Percentiles rank a stretch among this genome's conserved stretches.
Conservation (phyloP, 1,140 invertebrate genomes). For the Tetragnatha versicolor region DNA sequence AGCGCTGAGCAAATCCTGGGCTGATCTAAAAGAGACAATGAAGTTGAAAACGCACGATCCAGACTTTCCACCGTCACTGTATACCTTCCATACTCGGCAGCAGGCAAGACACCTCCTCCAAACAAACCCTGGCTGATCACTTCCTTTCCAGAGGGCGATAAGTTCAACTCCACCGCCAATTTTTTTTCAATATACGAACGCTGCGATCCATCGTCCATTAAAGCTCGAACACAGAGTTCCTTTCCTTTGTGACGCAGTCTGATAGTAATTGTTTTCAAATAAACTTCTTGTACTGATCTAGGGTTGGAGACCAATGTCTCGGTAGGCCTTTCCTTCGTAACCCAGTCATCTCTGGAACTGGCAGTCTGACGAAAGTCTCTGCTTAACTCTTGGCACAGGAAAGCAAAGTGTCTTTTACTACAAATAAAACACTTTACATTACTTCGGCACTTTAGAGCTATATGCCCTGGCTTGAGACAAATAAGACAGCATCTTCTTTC, state of each 20-base stretch:
- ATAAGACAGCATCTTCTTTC: not conserved
- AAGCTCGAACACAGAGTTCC: slow-evolving; percentile 12
- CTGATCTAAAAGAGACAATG: slow-evolving; percentile 17
- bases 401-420: not conserved
- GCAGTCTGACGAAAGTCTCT: not conserved
- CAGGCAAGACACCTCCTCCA: slow-evolving; percentile 1
- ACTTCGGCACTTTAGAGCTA: not conserved
- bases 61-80: slow-evolving; percentile 2
- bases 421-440: not conserved
- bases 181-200: slow-evolving; percentile 14
- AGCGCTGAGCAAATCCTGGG: slow-evolving; percentile 24
- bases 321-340: not conserved
- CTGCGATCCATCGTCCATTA: slow-evolving; percentile 31
- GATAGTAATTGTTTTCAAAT: slow-evolving; percentile 18
- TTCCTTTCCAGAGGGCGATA: slow-evolving; percentile 8
- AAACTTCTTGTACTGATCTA: slow-evolving; percentile 6
- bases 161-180: slow-evolving; percentile 26
- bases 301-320: not conserved
- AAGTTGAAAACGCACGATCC: slow-evolving; percentile 3
- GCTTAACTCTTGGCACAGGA: slow-evolving; percentile 6
- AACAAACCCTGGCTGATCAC: slow-evolving; percentile 34
- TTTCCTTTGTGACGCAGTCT: slow-evolving; percentile 9
- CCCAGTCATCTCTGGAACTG: not conserved
- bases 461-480: not conserved
- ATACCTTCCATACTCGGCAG: slow-evolving; percentile 12